Percentiles rank a stretch among this genome's conserved stretches.
phyloP scores from a whole-genome alignment of 2,113 vertebrate species.

The Callocephalon fimbriatum region DNA sequence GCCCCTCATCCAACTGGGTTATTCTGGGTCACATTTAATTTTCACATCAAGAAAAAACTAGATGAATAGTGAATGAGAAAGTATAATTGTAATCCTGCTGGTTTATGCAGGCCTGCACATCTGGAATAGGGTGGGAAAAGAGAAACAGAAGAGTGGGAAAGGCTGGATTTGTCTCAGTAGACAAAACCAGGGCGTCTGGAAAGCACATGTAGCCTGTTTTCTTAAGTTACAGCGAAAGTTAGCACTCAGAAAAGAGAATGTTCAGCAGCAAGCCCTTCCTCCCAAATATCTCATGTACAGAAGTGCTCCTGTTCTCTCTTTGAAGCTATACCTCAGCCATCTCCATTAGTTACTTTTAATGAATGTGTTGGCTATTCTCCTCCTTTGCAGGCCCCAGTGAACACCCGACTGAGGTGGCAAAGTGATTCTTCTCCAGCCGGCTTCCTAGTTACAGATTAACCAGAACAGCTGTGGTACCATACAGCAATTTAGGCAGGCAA shows the following conservation, averaged over 20 bases:
- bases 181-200: constrained; percentile 64
- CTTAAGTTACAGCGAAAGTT: constrained; percentile 48
- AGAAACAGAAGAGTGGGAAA: constrained; percentile 61
- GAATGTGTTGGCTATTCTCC: neutral
- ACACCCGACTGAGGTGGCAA: neutral
- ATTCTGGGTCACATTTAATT: constrained; percentile 67
- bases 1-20: neutral
- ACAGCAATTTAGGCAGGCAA: constrained; percentile 38
- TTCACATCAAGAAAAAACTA: constrained; percentile 66
- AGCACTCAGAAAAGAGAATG: constrained; percentile 30
- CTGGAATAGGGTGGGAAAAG: constrained; percentile 67
- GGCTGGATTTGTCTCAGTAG: constrained; percentile 26
- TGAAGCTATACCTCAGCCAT: neutral
- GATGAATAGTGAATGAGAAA: constrained; percentile 69
- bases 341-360: neutral
- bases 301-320: neutral
- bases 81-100: constrained; percentile 71
- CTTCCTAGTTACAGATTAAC: constrained; percentile 50
- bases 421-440: neutral
- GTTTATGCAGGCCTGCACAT: constrained; percentile 69
- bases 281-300: neutral
- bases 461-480: neutral
- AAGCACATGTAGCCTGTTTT: constrained; percentile 57
- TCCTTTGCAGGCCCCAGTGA: neutral
- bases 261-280: neutral